Evolutionary conservation across 1,140 invertebrate genomes (phyloP).

Genomic region (Atopsyche davidsoni): DNA sequence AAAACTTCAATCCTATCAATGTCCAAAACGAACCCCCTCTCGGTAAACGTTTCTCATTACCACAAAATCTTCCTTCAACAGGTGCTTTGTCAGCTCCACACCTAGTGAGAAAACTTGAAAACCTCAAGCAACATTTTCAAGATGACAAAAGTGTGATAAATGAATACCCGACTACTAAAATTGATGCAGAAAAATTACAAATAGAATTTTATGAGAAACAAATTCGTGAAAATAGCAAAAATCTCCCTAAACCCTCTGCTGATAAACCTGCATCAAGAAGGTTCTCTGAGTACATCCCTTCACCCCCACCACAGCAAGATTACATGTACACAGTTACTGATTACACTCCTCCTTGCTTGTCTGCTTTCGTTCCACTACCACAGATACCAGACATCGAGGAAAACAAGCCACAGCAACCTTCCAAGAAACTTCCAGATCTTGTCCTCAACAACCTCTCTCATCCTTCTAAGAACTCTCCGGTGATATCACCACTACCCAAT

Average conservation of each 20-base stretch:
- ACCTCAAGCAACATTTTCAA: conserved; percentile 31
- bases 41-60: conserved; percentile 17
- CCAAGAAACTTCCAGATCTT: conserved; percentile 45
- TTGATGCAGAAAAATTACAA: conserved; percentile 43
- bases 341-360: conserved; percentile 38
- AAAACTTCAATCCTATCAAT: conserved; percentile 20
- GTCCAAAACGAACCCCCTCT: conserved; percentile 17
- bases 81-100: conserved; percentile 42
- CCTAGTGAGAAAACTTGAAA: conserved; percentile 40
- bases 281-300: conserved; percentile 26
- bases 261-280: conserved; percentile 32
- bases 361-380: conserved; percentile 44
- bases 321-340: conserved; percentile 41
- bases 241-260: conserved; percentile 26
- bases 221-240: conserved; percentile 40
- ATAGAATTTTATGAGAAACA: conserved; percentile 49
- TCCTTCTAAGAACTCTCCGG: conserved; percentile 8
- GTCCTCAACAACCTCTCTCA: conserved; percentile 36
- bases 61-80: conserved; percentile 38
- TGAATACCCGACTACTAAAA: conserved; percentile 28
- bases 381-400: conserved; percentile 48
- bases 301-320: no score
- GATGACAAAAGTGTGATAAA: conserved; percentile 22
- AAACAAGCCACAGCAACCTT: conserved; percentile 40
- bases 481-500: conserved; percentile 6